Base-by-base conservation (phyloP, 2,797 vertebrate species). In the Varecia variegata region DNA sequence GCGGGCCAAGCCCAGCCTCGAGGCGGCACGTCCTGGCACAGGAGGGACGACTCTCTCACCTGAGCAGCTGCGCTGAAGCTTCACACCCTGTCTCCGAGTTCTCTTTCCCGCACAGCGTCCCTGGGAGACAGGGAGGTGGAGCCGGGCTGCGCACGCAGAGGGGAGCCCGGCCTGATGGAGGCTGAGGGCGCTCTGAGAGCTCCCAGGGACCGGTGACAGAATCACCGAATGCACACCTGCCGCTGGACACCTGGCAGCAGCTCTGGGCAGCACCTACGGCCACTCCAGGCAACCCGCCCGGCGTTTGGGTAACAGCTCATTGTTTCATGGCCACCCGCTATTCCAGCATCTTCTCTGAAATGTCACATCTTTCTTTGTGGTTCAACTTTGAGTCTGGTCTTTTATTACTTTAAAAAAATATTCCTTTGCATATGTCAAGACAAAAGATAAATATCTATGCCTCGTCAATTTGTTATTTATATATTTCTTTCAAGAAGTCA, bases 401-500 rank as follows among this genome's bases (percentile, higher is more conserved):
- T 90, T 96, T 80, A 93, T 94, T 96, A 94, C 81, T 92, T 97
- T 62, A 93, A 79, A 71, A 95, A 92, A 32, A 77, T 89, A 76
- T 70, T 47, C 7, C 81, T 96, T 94, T 95, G 94, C 92, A 35
- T 95, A 74, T 73, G 84, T 92, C 95, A 93, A 85, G 95, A 88
- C 84, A 88, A 91, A 96, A 95, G 96, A 97, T 76, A 92, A 93
- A 95, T 76, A 68, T 80, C 77, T 70, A 32, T 70, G 85, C 76
- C 77, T 67, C 68, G 73, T 86, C 94, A 76, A 88, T 86, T 85
- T 70, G 96, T 86, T 90, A 86, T 94, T 96, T 97, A 79, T 90
- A 40, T 88, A 85, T 86, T 95, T 94, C 92, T 74, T 96, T 94
- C 84, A 95, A 94, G 92, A 87, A 95, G 93, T 71, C 77, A 88